Conservation (phyloP, 2,113 vertebrate species). For the Castor canadensis region DNA sequence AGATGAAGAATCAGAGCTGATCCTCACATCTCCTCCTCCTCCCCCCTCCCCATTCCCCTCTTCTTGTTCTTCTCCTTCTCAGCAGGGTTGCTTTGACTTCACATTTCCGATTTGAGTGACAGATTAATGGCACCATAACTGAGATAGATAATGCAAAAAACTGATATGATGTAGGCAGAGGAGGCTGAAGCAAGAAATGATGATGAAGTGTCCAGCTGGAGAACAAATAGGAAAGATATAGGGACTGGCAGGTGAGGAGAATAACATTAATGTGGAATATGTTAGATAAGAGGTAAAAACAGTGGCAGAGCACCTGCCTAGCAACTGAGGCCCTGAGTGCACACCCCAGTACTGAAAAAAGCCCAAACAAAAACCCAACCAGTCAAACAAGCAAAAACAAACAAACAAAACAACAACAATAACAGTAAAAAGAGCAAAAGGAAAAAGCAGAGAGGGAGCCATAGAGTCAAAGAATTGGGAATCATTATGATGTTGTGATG, state of each 20-base stretch:
- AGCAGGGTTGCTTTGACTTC: too few species aligned
- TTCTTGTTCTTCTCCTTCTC: too few species aligned
- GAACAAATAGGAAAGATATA: background rate
- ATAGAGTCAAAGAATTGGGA: background rate
- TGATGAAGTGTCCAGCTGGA: background rate
- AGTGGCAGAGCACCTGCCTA: too few species aligned
- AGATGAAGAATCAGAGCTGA: background rate
- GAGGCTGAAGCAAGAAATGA: background rate
- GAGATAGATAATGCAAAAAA: constrained; percentile 7
- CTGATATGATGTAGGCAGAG: background rate
- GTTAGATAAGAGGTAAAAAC: background rate
- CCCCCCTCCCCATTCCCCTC: too few species aligned
- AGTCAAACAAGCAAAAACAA: too few species aligned
- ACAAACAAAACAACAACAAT: too few species aligned
- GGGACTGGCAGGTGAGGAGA: background rate
- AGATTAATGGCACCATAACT: background rate
- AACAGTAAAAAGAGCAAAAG: too few species aligned
- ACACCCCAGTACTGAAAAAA: too few species aligned
- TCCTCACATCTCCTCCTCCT: background rate
- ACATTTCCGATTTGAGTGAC: background rate
- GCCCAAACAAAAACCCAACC: background rate
- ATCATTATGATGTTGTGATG: background rate
- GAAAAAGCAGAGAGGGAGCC: background rate
- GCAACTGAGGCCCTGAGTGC: too few species aligned
- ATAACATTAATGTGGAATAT: background rate